A percentile compares a stretch with the other conserved stretches of the same genome.
These are phyloP conservation scores for Otocyon megalotis DNA, from an alignment of 2,113 vertebrate species.

Conservation along the genomic window DNA sequence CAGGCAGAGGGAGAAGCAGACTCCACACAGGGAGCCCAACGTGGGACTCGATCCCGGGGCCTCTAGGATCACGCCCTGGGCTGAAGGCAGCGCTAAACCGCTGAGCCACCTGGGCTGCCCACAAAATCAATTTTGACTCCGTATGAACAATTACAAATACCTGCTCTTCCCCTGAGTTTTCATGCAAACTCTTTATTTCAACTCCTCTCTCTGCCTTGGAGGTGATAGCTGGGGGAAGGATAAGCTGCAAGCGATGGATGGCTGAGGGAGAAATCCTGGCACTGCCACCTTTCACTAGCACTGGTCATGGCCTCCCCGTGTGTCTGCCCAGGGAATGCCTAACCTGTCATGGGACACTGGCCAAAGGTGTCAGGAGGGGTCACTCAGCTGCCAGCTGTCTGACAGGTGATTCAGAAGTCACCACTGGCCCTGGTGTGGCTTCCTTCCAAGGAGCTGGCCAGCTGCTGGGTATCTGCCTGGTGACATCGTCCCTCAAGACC, in stretches of 20 bases:
- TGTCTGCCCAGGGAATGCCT: not conserved
- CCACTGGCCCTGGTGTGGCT: no score
- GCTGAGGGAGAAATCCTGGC: not conserved
- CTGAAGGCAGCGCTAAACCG: no score
- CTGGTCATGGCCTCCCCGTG: fast-evolving
- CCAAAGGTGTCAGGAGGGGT: not conserved
- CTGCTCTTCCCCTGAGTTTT: not conserved
- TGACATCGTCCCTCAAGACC: not conserved
- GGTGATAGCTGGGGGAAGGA: not conserved
- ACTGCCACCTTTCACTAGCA: no score
- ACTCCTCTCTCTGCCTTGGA: not conserved
- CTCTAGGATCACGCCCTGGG: no score
- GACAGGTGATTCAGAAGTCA: not conserved
- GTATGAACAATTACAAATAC: conserved; percentile 41
- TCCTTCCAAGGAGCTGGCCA: not conserved
- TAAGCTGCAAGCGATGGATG: not conserved
- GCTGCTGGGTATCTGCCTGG: not conserved
- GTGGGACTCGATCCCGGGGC: no score
- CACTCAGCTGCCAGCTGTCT: not conserved
- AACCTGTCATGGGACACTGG: not conserved
- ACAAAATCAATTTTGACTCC: conserved; percentile 16
- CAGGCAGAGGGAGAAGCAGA: no score
- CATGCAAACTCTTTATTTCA: conserved; percentile 20
- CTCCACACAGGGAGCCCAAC: no score
- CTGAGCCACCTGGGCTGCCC: no score